phyloP scores from a whole-genome alignment of 92 coral and sea anemone genomes.

The Umimayanthus kanabou region DNA sequence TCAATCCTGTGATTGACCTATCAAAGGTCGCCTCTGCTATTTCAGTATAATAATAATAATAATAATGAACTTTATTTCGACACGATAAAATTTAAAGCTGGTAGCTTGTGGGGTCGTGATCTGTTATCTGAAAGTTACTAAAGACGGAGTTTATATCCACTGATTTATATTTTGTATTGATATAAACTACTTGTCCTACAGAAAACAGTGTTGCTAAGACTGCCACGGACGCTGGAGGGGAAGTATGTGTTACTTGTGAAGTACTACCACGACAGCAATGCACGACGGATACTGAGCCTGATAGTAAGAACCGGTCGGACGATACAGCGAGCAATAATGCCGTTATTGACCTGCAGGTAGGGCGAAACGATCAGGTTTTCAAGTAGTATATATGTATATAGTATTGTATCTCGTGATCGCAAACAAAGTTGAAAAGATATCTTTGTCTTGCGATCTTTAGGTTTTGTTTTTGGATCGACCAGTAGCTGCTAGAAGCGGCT shows the following conservation, averaged over 20 bases:
- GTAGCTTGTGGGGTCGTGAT: too few relatives aligned
- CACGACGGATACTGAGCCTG: constrained; percentile 51
- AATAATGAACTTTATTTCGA: too few relatives aligned
- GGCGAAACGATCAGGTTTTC: background rate
- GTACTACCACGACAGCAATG: constrained; percentile 60
- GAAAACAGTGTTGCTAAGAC: constrained; percentile 47
- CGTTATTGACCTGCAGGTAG: constrained; percentile 74
- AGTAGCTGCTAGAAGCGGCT: too few relatives aligned
- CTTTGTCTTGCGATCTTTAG: too few relatives aligned
- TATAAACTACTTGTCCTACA: background rate
- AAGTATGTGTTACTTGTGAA: constrained; percentile 54
- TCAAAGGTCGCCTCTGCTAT: background rate
- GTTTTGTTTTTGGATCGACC: too few relatives aligned
- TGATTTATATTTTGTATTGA: background rate
- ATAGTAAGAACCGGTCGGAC: constrained; percentile 50
- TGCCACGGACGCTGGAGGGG: constrained; percentile 51
- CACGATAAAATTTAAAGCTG: too few relatives aligned
- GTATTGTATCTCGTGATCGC: too few relatives aligned
- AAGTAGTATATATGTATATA: background rate
- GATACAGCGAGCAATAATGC: constrained; percentile 47
- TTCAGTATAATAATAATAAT: too few relatives aligned
- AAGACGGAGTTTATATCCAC: too few relatives aligned
- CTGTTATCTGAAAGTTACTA: too few relatives aligned
- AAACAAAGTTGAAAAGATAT: too few relatives aligned
- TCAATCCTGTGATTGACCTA: background rate